Base-by-base conservation (phyloP, 2,888 invertebrate species). In the Sceliomorpha sp. region DNA sequence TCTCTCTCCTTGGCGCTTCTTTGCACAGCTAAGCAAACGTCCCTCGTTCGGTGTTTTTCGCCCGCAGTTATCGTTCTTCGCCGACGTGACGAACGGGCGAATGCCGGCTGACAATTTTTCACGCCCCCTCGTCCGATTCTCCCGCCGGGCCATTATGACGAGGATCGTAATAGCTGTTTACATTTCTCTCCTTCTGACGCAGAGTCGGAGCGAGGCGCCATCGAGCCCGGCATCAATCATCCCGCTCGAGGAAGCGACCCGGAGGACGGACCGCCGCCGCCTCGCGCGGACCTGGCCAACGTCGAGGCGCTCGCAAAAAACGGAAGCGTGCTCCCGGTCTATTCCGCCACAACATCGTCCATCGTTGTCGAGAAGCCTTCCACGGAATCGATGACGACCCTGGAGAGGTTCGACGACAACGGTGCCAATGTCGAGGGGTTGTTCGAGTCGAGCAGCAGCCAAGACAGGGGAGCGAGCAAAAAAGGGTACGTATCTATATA, bases 161-260 rank as follows among this genome's bases (percentile, higher is more conserved):
- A 37, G 39, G 14, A 58, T 58, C 58, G 53, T 59, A 59, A 53
- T 59, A 53, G 53, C 40, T 58, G 68, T 72, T 74, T 70, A 74
- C 71, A 62, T 67, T 66, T 66, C 56, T 60, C 59, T 62, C 20
- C 45, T 66, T 73, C 56, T 72, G 48, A 13, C 26, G 20, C 56
- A 79, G 80, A 77, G 47, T 59, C 74, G 55, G 74, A 74, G 72
- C 79, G 48, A 55, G 73, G 64, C 62, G 62, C 70, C 70, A 60
- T 55, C 48, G 77, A 76, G 67, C 71, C 40, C 64, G 68, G 68
- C 64, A 76, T 79, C 75, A 76, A 76, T 78, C 80, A 74, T 70
- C 69, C 64, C 8, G 60, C n/a, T 31, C 44, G 31, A 59, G 42
- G 14, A 32, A 12, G 13, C 36, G 44, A 24, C 13, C 40, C 26